Evolutionary conservation across 2,888 invertebrate species (phyloP).

Genomic region (Lissocephala sabroskyi): DNA sequence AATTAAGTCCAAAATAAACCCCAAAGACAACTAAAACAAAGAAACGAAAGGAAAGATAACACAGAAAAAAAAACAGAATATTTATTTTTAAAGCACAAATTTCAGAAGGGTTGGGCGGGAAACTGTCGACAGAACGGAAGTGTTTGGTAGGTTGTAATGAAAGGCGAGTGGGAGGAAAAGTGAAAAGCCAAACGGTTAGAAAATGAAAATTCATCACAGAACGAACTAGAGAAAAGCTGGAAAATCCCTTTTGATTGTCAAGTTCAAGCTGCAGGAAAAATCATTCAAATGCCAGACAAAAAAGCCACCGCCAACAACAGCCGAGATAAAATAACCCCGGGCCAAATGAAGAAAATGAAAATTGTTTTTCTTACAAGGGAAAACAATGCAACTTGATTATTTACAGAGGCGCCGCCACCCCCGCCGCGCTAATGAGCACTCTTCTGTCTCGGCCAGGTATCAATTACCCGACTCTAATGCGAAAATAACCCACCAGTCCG

Average conservation of each 20-base stretch:
- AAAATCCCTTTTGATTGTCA: constrained; percentile 59
- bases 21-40: constrained; percentile 15
- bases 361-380: constrained; percentile 18
- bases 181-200: constrained; percentile 39
- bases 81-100: constrained; percentile 2
- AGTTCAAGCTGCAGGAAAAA: constrained; percentile 36
- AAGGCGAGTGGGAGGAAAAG: too few species aligned
- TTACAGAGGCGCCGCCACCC: constrained; percentile 9
- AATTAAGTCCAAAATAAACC: constrained; percentile 52
- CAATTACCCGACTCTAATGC: constrained; percentile 59
- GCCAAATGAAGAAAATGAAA: constrained; percentile 27
- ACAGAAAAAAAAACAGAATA: constrained; percentile 1
- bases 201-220: constrained; percentile 7
- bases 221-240: too few species aligned
- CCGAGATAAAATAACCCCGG: too few species aligned
- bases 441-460: too few species aligned
- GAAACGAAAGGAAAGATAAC: not conserved
- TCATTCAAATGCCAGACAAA: not conserved
- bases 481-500: constrained; percentile 55
- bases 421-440: not conserved
- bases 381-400: constrained; percentile 41
- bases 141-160: too few species aligned
- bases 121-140: too few species aligned
- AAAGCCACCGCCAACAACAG: not conserved
- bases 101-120: not conserved